These are phyloP conservation scores for Ectemnius cavifrons DNA, from an alignment of 2,888 invertebrate genomes.

Conservation along the genomic window DNA sequence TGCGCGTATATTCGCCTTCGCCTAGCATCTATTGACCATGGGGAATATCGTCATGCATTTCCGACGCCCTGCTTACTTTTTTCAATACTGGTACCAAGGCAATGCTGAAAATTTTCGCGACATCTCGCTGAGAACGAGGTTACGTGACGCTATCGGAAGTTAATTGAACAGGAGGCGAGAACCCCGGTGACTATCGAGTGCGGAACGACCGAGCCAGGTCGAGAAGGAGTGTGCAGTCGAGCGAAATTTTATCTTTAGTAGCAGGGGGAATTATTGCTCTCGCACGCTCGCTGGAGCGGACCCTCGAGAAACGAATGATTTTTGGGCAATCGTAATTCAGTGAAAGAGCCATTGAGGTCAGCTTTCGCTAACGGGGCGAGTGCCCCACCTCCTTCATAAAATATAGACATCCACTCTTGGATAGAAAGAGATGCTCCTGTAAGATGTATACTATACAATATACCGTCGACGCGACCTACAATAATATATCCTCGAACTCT, in stretches of 20 bases:
- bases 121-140: conserved; percentile 20
- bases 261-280: conserved; percentile 15
- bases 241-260: conserved; percentile 20
- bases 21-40: conserved; percentile 24
- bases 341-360: conserved; percentile 14
- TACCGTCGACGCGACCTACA: background rate
- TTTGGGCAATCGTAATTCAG: conserved; percentile 26
- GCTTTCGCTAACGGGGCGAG: conserved; percentile 28
- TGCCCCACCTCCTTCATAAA: conserved; percentile 26
- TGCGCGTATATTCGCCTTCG: background rate
- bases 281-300: background rate
- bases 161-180: conserved; percentile 24
- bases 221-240: conserved; percentile 17
- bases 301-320: conserved; percentile 20
- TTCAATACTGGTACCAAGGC: background rate
- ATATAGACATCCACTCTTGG: conserved; percentile 18
- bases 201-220: background rate
- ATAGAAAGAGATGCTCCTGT: conserved; percentile 25
- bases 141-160: conserved; percentile 22
- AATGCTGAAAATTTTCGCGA: conserved; percentile 12
- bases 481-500: background rate
- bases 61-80: conserved; percentile 2
- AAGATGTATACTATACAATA: conserved; percentile 26
- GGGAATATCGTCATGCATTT: background rate
- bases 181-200: conserved; percentile 14